Evolutionary conservation across 1,140 invertebrate genomes (phyloP).

Genomic region (Scylla paramamosain): DNA sequence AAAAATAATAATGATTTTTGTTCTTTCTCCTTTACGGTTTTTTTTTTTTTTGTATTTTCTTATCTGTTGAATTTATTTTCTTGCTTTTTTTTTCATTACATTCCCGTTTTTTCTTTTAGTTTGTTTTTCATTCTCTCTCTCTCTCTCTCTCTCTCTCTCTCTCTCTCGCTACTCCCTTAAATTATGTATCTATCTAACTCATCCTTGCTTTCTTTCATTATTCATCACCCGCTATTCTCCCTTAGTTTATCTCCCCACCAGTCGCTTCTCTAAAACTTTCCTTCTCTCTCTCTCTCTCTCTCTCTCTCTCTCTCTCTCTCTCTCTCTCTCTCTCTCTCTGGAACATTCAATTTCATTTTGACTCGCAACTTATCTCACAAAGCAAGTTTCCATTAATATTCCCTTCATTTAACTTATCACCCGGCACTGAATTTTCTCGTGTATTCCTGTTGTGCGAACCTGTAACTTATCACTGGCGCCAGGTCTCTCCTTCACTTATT

Average conservation of each 20-base stretch:
- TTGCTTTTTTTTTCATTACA: no score
- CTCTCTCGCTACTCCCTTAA: no score
- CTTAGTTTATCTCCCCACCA: neutral
- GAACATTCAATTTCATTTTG: neutral
- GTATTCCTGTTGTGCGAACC: neutral
- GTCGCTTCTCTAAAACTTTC: neutral
- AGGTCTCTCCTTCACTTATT: neutral
- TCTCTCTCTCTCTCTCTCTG: no score
- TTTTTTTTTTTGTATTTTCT: no score
- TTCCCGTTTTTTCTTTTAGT: no score
- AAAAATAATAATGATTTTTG: no score
- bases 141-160: no score
- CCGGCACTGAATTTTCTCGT: neutral
- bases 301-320: no score
- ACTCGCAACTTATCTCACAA: neutral
- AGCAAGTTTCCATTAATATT: slow-evolving; percentile 4
- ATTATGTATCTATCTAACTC: neutral
- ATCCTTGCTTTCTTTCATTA: neutral
- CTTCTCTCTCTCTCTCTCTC: no score
- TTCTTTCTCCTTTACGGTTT: no score
- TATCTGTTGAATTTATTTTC: no score
- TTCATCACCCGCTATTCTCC: neutral
- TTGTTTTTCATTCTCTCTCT: no score
- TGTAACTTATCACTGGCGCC: neutral
- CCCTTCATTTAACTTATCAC: neutral